Percentiles rank a stretch among this genome's conserved stretches.
Conservation (phyloP, 2,888 invertebrate species). For the Drosophila longiperda region DNA sequence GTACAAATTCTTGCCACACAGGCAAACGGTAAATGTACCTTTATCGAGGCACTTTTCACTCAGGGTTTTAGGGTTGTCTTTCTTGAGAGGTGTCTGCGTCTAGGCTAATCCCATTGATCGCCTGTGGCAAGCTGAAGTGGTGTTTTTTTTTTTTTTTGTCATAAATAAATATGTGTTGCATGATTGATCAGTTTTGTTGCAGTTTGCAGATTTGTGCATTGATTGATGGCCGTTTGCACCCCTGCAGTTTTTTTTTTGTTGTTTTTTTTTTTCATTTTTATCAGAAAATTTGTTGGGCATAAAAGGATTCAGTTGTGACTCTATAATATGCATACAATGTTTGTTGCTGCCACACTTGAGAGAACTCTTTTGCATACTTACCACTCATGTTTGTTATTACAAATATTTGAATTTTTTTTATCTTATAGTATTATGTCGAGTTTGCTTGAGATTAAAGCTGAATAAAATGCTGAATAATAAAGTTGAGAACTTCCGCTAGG, state of each 20-base stretch:
- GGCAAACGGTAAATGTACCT: conserved; percentile 21
- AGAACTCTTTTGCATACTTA: no score
- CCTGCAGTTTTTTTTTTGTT: conserved; percentile 1
- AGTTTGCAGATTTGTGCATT: conserved; percentile 44
- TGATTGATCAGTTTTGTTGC: conserved; percentile 51
- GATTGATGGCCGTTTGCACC: conserved; percentile 46
- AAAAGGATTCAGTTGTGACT: neutral
- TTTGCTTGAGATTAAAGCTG: no score
- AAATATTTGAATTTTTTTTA: no score
- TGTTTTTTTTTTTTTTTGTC: neutral
- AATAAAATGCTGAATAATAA: no score
- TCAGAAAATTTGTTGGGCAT: neutral
- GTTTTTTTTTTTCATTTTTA: neutral
- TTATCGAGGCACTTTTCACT: neutral
- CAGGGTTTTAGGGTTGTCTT: conserved; percentile 17
- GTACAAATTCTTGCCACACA: conserved; percentile 25
- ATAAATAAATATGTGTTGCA: conserved; percentile 20
- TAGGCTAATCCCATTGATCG: conserved; percentile 11
- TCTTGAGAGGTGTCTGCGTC: neutral
- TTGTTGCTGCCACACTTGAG: no score
- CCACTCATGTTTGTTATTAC: no score
- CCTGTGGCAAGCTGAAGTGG: conserved; percentile 13
- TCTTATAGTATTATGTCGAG: no score
- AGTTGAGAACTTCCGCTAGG: no score
- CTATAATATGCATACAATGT: no score